These are phyloP conservation scores for Drosophila orena DNA, from an alignment of 1,140 invertebrate species.

Conservation along the genomic window DNA sequence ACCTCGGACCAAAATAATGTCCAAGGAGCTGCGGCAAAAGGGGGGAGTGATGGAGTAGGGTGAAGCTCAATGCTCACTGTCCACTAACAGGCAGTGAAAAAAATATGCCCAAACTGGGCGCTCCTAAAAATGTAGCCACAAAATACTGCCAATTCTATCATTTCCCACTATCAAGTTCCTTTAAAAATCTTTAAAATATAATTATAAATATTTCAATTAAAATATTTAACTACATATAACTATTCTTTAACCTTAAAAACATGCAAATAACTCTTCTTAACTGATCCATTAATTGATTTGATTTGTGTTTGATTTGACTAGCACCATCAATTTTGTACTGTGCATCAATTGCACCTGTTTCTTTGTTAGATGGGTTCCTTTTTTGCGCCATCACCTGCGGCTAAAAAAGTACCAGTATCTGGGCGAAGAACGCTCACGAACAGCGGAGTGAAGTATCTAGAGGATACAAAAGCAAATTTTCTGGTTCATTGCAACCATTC, in stretches of 20 bases:
- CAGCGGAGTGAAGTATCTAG: conserved; percentile 32
- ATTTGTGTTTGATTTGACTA: too few species aligned
- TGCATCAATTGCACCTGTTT: conserved; percentile 26
- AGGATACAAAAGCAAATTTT: conserved; percentile 71
- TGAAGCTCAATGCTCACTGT: not conserved
- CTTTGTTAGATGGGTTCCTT: conserved; percentile 15
- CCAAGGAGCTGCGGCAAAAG: not conserved
- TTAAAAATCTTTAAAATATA: too few species aligned
- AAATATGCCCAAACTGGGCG: not conserved
- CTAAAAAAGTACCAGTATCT: conserved; percentile 15
- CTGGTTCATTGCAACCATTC: conserved; percentile 79
- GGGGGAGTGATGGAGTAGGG: not conserved
- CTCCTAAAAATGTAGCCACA: too few species aligned
- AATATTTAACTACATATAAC: too few species aligned
- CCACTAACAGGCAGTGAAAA: not conserved
- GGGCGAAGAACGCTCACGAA: conserved; percentile 20
- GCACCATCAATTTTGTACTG: not conserved
- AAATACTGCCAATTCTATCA: too few species aligned
- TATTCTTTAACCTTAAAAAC: too few species aligned
- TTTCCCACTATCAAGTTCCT: too few species aligned
- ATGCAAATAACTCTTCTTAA: too few species aligned
- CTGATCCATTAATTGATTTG: too few species aligned
- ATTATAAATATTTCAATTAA: too few species aligned
- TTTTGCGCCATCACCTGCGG: conserved; percentile 21
- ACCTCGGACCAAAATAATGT: conserved; percentile 17